Evolutionary conservation across 2,888 invertebrate genomes (phyloP).

Genomic region (Sarcophaga subvicina): DNA sequence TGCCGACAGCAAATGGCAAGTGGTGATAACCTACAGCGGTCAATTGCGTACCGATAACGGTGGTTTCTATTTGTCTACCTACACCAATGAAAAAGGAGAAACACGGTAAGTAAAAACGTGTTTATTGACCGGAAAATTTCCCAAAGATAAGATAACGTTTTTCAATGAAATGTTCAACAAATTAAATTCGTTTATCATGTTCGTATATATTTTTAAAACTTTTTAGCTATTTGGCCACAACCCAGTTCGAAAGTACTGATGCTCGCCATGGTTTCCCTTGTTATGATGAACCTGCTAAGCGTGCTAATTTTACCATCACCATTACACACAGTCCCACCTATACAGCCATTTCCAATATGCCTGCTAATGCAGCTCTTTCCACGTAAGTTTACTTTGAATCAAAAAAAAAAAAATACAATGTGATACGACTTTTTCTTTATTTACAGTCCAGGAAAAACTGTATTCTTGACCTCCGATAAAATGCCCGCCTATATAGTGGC

Average conservation of each 20-base stretch:
- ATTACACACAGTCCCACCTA: slow-evolving; percentile 76
- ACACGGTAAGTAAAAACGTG: slow-evolving; percentile 71
- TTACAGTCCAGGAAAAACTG: slow-evolving; percentile 71
- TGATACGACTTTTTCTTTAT: not conserved
- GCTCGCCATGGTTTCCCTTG: slow-evolving; percentile 89
- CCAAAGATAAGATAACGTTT: too few species aligned
- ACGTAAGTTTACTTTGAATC: slow-evolving; percentile 58
- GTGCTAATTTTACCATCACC: slow-evolving; percentile 84
- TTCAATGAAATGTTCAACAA: too few species aligned
- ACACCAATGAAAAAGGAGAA: slow-evolving; percentile 73
- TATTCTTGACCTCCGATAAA: slow-evolving; percentile 82
- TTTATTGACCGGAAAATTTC: too few species aligned
- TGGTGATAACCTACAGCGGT: slow-evolving; percentile 84
- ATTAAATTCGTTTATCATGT: too few species aligned
- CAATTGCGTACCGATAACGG: slow-evolving; percentile 85
- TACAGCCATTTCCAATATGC: slow-evolving; percentile 83
- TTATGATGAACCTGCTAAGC: slow-evolving; percentile 87
- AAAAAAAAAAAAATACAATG: not conserved
- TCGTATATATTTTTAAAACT: too few species aligned
- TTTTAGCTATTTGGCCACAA: slow-evolving; percentile 83
- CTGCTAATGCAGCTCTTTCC: slow-evolving; percentile 67
- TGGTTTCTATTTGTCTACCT: slow-evolving; percentile 86
- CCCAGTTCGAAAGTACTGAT: slow-evolving; percentile 86
- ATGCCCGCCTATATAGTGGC: slow-evolving; percentile 93
- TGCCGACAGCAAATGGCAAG: slow-evolving; percentile 80